A percentile compares a stretch with the other conserved stretches of the same genome.
These are phyloP conservation scores for Pygoscelis antarcticus DNA, from an alignment of 2,113 vertebrate species.

Conservation along the genomic window DNA sequence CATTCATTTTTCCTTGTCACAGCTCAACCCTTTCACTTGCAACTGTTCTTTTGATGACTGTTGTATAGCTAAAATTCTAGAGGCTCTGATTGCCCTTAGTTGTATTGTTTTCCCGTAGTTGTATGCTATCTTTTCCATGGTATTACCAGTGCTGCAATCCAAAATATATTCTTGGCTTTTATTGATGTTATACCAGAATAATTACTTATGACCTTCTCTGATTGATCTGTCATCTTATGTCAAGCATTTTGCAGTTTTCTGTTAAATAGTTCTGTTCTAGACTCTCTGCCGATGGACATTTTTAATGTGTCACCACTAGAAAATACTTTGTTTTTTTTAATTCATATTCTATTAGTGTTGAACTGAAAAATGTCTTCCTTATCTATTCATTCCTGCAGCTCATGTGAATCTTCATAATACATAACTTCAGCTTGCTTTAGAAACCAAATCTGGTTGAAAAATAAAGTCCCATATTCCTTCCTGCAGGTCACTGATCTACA, in stretches of 20 bases:
- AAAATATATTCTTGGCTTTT: not conserved
- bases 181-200: not conserved
- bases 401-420: not conserved
- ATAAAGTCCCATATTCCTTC: not conserved
- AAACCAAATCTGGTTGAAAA: not conserved
- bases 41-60: not conserved
- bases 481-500: not conserved
- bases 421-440: not conserved
- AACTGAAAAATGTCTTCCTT: not conserved
- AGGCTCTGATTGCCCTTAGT: not conserved
- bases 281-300: not conserved
- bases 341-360: not conserved
- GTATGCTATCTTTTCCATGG: not conserved
- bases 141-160: not conserved
- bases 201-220: not conserved
- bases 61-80: not conserved
- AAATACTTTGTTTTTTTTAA: not conserved
- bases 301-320: not conserved
- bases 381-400: not conserved
- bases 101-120: not conserved
- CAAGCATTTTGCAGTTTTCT: not conserved
- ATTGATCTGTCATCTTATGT: not conserved
- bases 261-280: not conserved
- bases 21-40: not conserved
- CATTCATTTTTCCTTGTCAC: not conserved